A percentile compares a stretch with the other conserved stretches of the same genome.
These are phyloP conservation scores for Hydrolagus colliei DNA, from an alignment of 2,797 vertebrate genomes.

Conservation along the genomic window DNA sequence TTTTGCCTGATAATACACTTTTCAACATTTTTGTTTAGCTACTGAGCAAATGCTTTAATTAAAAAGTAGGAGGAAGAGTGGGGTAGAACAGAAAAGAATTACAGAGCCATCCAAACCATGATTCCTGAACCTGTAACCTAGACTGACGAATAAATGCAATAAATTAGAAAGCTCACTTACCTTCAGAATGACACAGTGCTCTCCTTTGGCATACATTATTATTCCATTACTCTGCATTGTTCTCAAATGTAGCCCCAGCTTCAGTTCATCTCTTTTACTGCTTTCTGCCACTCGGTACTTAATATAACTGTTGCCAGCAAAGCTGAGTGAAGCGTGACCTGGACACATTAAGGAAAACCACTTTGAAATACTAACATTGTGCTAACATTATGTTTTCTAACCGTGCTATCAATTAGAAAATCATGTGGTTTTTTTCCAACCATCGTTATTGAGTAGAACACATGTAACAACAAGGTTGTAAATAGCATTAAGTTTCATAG, in stretches of 20 bases:
- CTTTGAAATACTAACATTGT: not conserved
- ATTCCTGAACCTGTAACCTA: not conserved
- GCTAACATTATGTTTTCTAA: not conserved
- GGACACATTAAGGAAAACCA: conserved; percentile 43
- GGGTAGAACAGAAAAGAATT: too few species aligned
- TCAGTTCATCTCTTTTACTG: conserved; percentile 74
- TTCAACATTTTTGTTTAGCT: too few species aligned
- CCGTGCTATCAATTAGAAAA: not conserved
- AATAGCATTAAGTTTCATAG: not conserved
- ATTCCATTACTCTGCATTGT: conserved; percentile 87
- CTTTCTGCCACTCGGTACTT: conserved; percentile 84
- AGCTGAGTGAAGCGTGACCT: conserved; percentile 92
- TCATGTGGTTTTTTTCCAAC: too few species aligned
- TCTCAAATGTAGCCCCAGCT: conserved; percentile 80
- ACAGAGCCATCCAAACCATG: too few species aligned
- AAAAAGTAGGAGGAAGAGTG: too few species aligned
- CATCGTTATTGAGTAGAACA: too few species aligned
- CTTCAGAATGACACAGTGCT: conserved; percentile 88
- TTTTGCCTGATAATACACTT: too few species aligned
- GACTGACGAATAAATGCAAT: not conserved
- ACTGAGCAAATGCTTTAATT: too few species aligned
- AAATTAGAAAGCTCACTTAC: conserved; percentile 56
- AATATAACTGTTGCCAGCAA: conserved; percentile 95
- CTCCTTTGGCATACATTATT: conserved; percentile 86
- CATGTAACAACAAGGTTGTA: too few species aligned